A percentile compares a stretch with the other conserved stretches of the same genome.
Conservation (phyloP, 2,888 invertebrate species). For the Dicyrtomina minuta region DNA sequence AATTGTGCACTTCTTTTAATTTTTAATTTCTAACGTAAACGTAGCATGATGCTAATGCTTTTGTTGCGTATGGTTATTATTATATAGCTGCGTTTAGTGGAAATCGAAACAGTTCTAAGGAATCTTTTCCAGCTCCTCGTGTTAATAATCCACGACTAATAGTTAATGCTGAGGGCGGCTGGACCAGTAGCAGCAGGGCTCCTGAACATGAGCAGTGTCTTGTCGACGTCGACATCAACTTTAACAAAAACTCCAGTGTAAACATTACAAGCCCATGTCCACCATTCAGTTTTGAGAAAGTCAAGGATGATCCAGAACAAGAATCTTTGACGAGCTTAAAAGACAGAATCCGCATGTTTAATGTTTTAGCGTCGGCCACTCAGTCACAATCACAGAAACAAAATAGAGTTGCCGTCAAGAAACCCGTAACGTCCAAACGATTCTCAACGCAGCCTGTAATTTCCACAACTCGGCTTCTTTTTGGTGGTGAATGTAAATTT, state of each 20-base stretch:
- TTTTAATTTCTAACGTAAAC: too few relatives aligned
- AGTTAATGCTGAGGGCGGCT: too few relatives aligned
- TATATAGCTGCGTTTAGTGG: constrained; percentile 13
- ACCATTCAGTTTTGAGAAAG: too few relatives aligned
- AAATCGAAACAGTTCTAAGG: not conserved
- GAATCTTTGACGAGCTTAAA: constrained; percentile 30
- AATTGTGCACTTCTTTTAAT: too few relatives aligned
- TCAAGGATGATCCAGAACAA: too few relatives aligned
- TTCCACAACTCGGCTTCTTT: constrained; percentile 18
- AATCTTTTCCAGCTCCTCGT: not conserved
- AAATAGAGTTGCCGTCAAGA: constrained; percentile 20
- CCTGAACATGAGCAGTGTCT: too few relatives aligned
- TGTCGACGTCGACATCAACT: too few relatives aligned
- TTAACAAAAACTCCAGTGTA: too few relatives aligned
- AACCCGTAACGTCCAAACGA: constrained; percentile 32
- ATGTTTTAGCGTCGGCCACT: constrained; percentile 26
- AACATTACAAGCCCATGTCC: too few relatives aligned
- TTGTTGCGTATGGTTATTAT: constrained; percentile 14
- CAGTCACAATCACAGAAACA: not conserved
- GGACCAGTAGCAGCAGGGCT: too few relatives aligned
- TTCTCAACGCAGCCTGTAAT: constrained; percentile 34
- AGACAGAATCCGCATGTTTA: constrained; percentile 39
- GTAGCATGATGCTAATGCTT: constrained; percentile 10
- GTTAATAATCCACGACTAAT: too few relatives aligned
- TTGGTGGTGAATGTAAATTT: constrained; percentile 32